These are phyloP conservation scores for Cephus runcator DNA, from an alignment of 2,888 invertebrate genomes.

Conservation along the genomic window DNA sequence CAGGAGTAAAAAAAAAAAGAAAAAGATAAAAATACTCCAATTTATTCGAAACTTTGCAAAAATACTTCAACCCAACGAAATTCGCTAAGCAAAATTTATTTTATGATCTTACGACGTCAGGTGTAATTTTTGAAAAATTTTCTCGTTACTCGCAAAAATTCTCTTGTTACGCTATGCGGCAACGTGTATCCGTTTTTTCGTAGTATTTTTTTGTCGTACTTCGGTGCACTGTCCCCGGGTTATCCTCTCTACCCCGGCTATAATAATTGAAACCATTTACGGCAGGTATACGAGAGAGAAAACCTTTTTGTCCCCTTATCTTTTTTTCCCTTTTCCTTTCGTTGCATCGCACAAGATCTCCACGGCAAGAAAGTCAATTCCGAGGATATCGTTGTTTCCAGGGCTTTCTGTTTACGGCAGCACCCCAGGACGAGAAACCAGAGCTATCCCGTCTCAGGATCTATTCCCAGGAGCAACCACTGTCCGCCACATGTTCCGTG, in stretches of 20 bases:
- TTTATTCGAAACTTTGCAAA: not conserved
- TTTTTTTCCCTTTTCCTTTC: conserved; percentile 14
- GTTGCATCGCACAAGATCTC: conserved; percentile 7
- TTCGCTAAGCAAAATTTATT: not conserved
- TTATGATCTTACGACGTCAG: not conserved
- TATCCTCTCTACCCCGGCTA: not conserved
- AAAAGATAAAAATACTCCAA: not conserved
- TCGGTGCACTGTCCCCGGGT: not conserved
- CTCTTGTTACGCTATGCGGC: not conserved
- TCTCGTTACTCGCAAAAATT: not conserved
- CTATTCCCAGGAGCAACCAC: conserved; percentile 44
- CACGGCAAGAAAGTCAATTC: conserved; percentile 34
- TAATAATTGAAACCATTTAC: conserved; percentile 22
- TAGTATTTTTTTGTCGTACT: not conserved
- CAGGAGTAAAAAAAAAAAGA: not conserved
- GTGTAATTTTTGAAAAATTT: not conserved
- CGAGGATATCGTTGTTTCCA: conserved; percentile 38
- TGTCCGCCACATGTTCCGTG: conserved; percentile 44
- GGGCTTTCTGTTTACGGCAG: conserved; percentile 39
- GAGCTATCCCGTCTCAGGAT: conserved; percentile 54
- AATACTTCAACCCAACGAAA: not conserved
- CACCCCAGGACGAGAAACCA: conserved; percentile 27
- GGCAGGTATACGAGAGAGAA: conserved; percentile 7
- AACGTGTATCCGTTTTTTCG: not conserved
- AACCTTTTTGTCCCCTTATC: not conserved